Percentiles rank a stretch among this genome's conserved stretches.
Evolutionary conservation across 1,140 invertebrate genomes (phyloP).

Genomic region (Trissolcus basalis): DNA sequence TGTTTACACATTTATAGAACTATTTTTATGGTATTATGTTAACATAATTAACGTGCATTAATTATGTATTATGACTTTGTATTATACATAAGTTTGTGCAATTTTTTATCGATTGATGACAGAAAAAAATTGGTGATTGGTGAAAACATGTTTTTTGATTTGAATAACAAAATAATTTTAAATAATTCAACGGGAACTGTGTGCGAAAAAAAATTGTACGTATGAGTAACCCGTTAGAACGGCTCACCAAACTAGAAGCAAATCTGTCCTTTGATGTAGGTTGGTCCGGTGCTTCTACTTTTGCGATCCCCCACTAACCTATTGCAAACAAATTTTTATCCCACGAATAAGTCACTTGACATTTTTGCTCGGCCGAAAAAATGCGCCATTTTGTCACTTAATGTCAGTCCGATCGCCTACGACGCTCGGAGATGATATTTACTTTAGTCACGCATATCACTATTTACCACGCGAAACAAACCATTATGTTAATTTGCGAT

Average conservation of each 20-base stretch:
- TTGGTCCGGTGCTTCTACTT: conserved; percentile 17
- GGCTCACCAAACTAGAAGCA: background rate
- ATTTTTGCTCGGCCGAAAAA: conserved; percentile 17
- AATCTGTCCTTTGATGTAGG: conserved; percentile 12
- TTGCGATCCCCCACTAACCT: conserved; percentile 16
- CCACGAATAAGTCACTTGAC: conserved; percentile 14
- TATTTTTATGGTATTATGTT: no score
- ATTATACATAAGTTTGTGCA: no score
- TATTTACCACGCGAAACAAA: conserved; percentile 4
- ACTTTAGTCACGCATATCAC: conserved; percentile 23
- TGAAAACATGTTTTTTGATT: no score
- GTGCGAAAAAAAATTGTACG: no score
- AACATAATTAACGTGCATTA: no score
- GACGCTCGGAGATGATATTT: conserved; percentile 22
- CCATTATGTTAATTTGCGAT: conserved; percentile 11
- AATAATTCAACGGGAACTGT: no score
- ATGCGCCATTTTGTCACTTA: conserved; percentile 23
- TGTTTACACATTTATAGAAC: no score
- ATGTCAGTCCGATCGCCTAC: conserved; percentile 17
- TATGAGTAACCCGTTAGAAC: background rate
- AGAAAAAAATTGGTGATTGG: no score
- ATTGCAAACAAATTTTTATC: conserved; percentile 11
- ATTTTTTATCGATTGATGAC: no score
- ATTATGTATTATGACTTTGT: no score
- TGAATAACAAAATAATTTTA: no score